phyloP scores from a whole-genome alignment of 1,140 invertebrate genomes.

The Drosophila saltans region DNA sequence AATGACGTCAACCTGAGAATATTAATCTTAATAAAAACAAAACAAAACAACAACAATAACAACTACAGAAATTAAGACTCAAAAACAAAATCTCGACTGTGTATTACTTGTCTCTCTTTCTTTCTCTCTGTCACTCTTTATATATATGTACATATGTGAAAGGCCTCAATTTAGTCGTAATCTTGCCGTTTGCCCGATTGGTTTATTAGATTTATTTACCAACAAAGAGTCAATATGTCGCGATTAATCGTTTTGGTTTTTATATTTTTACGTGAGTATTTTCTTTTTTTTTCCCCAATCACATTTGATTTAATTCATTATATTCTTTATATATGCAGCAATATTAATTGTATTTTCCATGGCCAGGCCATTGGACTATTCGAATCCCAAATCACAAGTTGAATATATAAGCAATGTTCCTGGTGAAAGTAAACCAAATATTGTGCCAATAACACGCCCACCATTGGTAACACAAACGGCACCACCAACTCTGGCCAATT shows the following conservation, averaged over 20 bases:
- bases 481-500: conserved; percentile 50
- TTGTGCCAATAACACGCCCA: conserved; percentile 63
- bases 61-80: not conserved
- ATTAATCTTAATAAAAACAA: conserved; percentile 7
- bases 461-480: conserved; percentile 60
- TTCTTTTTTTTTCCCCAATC: not conserved
- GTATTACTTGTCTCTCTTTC: not conserved
- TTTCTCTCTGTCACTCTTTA: not conserved
- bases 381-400: conserved; percentile 72
- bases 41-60: not conserved
- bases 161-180: conserved; percentile 35
- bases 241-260: not conserved
- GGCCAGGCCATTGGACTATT: conserved; percentile 36
- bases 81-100: not conserved
- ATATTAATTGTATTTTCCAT: conserved; percentile 16
- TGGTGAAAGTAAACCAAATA: conserved; percentile 39
- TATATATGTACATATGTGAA: conserved; percentile 28
- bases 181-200: conserved; percentile 30
- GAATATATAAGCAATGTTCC: conserved; percentile 60
- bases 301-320: not conserved
- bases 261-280: conserved; percentile 27
- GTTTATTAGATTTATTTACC: not conserved
- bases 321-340: too few relatives aligned
- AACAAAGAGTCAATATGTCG: conserved; percentile 8
- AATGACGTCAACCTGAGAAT: conserved; percentile 1